phyloP scores from a whole-genome alignment of 2,113 vertebrate species.

The Mungos mungo region DNA sequence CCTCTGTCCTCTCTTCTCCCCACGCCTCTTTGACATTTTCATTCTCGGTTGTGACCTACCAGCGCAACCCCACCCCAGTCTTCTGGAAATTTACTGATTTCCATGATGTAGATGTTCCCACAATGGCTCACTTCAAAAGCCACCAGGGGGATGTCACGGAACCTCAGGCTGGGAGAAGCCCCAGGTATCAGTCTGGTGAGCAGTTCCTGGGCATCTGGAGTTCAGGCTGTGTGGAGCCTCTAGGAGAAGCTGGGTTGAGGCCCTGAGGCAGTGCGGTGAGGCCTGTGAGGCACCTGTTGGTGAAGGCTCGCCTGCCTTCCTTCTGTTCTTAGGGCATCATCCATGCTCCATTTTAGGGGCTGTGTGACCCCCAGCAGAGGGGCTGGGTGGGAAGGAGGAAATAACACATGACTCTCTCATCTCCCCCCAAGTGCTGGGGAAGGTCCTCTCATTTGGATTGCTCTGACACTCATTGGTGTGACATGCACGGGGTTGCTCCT shows the following conservation, averaged over 20 bases:
- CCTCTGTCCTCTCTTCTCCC: background rate
- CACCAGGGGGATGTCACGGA: background rate
- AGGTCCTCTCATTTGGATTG: background rate
- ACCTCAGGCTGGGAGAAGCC: background rate
- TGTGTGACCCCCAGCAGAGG: background rate
- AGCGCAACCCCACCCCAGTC: too few relatives aligned
- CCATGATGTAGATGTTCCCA: background rate
- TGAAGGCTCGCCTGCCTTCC: background rate
- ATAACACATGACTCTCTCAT: background rate
- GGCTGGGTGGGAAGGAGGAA: background rate
- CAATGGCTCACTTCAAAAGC: background rate
- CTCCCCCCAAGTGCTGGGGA: background rate
- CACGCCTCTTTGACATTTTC: background rate
- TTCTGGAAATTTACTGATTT: background rate
- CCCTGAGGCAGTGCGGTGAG: too few relatives aligned
- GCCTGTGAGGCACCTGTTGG: too few relatives aligned
- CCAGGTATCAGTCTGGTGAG: rapidly evolving
- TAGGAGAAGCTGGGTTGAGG: background rate
- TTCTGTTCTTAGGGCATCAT: background rate
- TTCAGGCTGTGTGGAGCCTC: background rate
- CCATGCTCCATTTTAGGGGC: background rate
- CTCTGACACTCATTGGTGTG: background rate
- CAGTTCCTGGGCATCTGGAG: background rate
- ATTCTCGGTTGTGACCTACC: background rate
- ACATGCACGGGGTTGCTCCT: background rate